Percentiles rank a stretch among this genome's conserved stretches.
These are phyloP conservation scores for Nycticryphes semicollaris DNA, from an alignment of 2,113 vertebrate genomes.

Conservation along the genomic window DNA sequence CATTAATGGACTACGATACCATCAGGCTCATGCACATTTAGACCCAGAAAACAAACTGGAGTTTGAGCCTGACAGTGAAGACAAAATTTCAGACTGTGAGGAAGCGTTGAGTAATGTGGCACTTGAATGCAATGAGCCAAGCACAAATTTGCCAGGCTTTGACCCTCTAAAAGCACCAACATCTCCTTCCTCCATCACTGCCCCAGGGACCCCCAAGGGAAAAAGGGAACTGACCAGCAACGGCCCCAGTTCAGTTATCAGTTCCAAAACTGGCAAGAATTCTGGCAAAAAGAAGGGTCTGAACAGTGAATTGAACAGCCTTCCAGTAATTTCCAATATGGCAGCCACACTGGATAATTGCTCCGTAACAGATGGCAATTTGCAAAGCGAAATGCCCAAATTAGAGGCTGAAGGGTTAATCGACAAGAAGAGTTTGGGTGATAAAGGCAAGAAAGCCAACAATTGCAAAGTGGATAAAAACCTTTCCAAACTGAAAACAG, in stretches of 20 bases:
- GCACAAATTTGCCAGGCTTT: slow-evolving; percentile 72
- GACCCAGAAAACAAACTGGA: slow-evolving; percentile 92
- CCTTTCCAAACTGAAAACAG: slow-evolving; percentile 88
- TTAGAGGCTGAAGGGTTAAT: slow-evolving; percentile 94
- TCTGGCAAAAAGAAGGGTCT: slow-evolving; percentile 90
- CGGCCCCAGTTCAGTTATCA: slow-evolving; percentile 77
- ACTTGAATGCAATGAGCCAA: slow-evolving; percentile 85
- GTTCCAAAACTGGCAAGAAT: slow-evolving; percentile 87
- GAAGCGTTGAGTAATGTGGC: slow-evolving; percentile 84
- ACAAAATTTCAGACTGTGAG: slow-evolving; percentile 94
- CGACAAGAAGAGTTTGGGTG: slow-evolving; percentile 86
- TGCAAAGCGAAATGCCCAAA: slow-evolving; percentile 93
- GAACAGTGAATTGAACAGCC: slow-evolving; percentile 85
- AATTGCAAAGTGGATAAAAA: slow-evolving; percentile 91
- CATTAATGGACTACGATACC: slow-evolving; percentile 96
- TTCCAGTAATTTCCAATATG: slow-evolving; percentile 97
- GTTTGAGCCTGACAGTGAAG: slow-evolving; percentile 91
- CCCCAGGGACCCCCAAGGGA: slow-evolving; percentile 88
- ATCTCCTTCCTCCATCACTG: slow-evolving; percentile 83
- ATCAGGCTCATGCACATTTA: slow-evolving; percentile 96
- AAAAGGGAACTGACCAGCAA: slow-evolving; percentile 86
- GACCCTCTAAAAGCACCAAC: slow-evolving; percentile 83
- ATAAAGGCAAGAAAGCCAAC: slow-evolving; percentile 86
- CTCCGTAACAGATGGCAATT: slow-evolving; percentile 80
- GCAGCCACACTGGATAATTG: slow-evolving; percentile 88